These are phyloP conservation scores for Oncopodura yosiiana DNA, from an alignment of 1,140 invertebrate species.

Conservation along the genomic window DNA sequence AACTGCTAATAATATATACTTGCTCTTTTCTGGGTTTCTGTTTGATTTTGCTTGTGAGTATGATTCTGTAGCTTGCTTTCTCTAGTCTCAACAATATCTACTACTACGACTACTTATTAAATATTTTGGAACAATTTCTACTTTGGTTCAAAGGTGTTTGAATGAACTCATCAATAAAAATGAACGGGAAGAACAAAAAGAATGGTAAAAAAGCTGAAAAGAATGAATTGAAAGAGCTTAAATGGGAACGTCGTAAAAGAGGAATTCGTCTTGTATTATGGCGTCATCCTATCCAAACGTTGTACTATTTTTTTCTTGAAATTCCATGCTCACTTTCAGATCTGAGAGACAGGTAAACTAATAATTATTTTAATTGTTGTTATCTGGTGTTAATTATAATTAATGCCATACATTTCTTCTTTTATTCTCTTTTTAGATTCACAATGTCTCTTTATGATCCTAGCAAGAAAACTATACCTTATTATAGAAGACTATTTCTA, in stretches of 20 bases:
- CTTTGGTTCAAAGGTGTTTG: no score
- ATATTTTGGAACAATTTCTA: no score
- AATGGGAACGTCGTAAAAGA: slow-evolving; percentile 32
- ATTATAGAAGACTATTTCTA: slow-evolving; percentile 19
- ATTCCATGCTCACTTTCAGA: slow-evolving; percentile 38
- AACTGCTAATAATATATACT: no score
- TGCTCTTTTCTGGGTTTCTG: no score
- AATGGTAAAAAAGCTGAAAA: no score
- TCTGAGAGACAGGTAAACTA: slow-evolving; percentile 22
- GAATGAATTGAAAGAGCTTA: slow-evolving; percentile 26
- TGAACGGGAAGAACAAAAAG: no score
- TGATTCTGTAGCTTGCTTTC: no score
- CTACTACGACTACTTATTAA: no score
- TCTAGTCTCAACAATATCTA: no score
- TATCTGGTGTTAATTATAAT: background rate
- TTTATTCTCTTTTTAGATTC: slow-evolving; percentile 15
- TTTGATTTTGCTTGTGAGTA: no score
- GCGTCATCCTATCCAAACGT: slow-evolving; percentile 68
- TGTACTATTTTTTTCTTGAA: slow-evolving; percentile 76
- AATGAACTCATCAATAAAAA: no score
- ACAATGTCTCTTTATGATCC: slow-evolving; percentile 27
- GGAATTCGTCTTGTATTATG: slow-evolving; percentile 58
- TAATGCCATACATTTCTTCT: slow-evolving; percentile 25
- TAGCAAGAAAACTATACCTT: slow-evolving; percentile 21
- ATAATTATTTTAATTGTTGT: background rate